These are phyloP conservation scores for Falco naumanni DNA, from an alignment of 2,797 vertebrate species.

Conservation along the genomic window DNA sequence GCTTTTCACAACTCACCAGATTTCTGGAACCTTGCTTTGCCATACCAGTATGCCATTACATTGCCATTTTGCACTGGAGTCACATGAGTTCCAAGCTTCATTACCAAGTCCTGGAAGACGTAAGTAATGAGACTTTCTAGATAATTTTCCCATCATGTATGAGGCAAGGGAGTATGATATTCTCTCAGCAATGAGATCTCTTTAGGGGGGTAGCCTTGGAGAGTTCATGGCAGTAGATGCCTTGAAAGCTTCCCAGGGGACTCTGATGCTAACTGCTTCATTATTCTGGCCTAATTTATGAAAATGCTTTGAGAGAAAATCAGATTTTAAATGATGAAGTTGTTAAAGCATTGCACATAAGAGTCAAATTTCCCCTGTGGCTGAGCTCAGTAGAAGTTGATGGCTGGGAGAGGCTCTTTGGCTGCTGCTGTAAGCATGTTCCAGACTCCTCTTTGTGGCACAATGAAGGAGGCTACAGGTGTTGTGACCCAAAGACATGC, in stretches of 20 bases:
- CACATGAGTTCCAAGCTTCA: not conserved
- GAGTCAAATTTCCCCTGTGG: not conserved
- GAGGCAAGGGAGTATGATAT: not conserved
- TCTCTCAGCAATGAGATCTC: not conserved
- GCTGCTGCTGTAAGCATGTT: not conserved
- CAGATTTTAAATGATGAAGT: not conserved
- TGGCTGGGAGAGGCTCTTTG: not conserved
- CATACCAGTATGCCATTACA: not conserved
- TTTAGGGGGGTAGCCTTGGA: not conserved
- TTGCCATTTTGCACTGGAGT: not conserved
- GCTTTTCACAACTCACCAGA: not conserved
- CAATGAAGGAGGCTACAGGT: not conserved
- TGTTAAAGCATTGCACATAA: not conserved
- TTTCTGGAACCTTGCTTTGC: not conserved
- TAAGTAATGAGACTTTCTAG: not conserved
- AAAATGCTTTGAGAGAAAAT: not conserved
- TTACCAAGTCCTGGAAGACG: not conserved
- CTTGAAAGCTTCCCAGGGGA: not conserved
- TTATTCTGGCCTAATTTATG: slow-evolving; percentile 23
- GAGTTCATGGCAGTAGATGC: not conserved
- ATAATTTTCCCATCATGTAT: not conserved
- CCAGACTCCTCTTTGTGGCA: not conserved
- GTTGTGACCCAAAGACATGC: not conserved
- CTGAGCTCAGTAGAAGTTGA: not conserved
- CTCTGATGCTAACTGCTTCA: not conserved